phyloP scores from a whole-genome alignment of 2,797 vertebrate species.

The Eidolon dupreanum region DNA sequence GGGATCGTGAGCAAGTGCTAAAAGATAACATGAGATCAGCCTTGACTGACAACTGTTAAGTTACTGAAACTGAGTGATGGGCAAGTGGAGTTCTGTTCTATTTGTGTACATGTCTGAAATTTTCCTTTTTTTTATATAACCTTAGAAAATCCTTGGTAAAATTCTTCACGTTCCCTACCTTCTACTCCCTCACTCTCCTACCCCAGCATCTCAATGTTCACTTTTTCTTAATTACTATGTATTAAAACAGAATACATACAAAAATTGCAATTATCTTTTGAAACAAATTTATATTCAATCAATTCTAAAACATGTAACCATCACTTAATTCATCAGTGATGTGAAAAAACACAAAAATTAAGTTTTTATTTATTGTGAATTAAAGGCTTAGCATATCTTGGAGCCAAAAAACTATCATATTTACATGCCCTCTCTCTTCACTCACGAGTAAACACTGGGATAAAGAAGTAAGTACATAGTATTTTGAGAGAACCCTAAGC shows the following conservation, averaged over 20 bases:
- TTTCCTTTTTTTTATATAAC: neutral
- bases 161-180: neutral
- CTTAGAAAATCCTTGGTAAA: conserved; percentile 32
- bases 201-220: neutral
- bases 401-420: conserved; percentile 36
- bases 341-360: conserved; percentile 21
- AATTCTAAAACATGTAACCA: conserved; percentile 21
- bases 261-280: conserved; percentile 38
- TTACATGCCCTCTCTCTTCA: conserved; percentile 53
- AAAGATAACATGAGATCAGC: neutral
- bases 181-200: neutral
- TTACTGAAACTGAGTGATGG: neutral
- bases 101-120: neutral
- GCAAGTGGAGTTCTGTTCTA: neutral
- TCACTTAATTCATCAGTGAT: conserved; percentile 24
- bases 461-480: conserved; percentile 53
- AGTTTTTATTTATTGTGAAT: conserved; percentile 11
- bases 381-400: conserved; percentile 38
- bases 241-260: neutral
- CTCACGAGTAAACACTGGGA: conserved; percentile 18
- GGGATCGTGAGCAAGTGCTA: neutral
- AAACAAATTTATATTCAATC: conserved; percentile 34
- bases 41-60: neutral
- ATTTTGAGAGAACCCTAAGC: conserved; percentile 17
- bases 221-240: neutral